Evolutionary conservation across 2,113 vertebrate genomes (phyloP), one percentile per base, ranked within the genome.

Genomic region (Shinisaurus crocodilurus): DNA sequence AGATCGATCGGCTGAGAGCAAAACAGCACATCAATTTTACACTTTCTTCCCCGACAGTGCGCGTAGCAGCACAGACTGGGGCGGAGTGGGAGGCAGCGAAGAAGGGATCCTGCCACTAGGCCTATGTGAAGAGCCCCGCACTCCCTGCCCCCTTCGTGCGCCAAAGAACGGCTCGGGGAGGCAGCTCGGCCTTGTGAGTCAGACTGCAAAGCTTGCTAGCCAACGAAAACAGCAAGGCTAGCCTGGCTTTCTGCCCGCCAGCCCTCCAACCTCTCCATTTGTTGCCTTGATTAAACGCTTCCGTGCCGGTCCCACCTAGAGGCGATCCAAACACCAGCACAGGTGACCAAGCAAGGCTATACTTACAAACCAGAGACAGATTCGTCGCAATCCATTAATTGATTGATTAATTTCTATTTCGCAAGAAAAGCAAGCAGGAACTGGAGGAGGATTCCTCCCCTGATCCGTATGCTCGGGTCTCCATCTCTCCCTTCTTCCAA

Each of bases 1-100:
- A 9, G 50, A 88, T 88, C 27, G 87, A 88, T 80, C 43, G 76
- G 60, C 60, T 25, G 76, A 81, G 76, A 88, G 63, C 75, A 88
- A 88, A 79, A 80, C 87, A 88, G 76, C 76, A 29, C 76, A 88
- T 88, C 69, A 76, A 80, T 88, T 88, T 80, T 65, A 48, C 86
- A n/a, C 86, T 80, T 79, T 76, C 72, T 77, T 63, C 29, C 48
- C 74, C 29, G 43, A 48, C 76, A 15, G 60, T 4, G 32, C 29
- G n/a, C 25, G 6, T 5, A 50, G 76, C 6, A 40, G 37, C 9
- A n/a, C 57, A 88, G 75, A 67, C 54, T 16, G 54, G 34, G 32
- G 34, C 1, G 72, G n/a, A 15, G 48, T 2, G 12, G 13, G n/a
- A 37, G 40, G 3, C 3, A 43, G 29, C 3, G 29, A 6, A 43